Base-by-base conservation (phyloP, 2,797 vertebrate genomes). In the Ispidina picta region DNA sequence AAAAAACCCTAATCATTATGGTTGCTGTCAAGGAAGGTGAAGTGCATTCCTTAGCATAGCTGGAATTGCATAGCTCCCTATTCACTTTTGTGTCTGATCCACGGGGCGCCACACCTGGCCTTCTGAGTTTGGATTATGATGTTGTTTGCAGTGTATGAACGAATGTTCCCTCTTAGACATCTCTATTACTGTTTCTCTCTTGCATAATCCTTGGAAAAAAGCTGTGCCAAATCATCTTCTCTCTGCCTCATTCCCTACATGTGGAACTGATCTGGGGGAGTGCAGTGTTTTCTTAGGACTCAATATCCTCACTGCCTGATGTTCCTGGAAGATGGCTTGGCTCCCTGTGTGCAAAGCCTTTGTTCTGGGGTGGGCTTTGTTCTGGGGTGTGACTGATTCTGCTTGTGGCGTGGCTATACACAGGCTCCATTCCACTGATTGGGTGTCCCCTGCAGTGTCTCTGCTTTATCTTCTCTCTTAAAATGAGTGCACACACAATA, bases 281-380 rank as follows among this genome's bases (percentile, higher is more conserved):
- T 0, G 0, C 6, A 3, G 33, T 84, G 58, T 88, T 95, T 94
- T 43, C 72, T 66, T 68, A 80, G 81, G 64, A 37, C 41, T 25
- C 2, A n/a, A 31, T 71, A 60, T 46, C 56, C 63, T 19, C 5
- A 0, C 44, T 83, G 92, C 71, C 74, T 77, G 80, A 31, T 59
- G 52, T 81, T 92, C 7, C 89, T 92, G 90, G 90, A 58, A 65
- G 81, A 56, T 49, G 16, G 26, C 49, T 35, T 0, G 5, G 23
- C 46, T 71, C 60, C 56, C 68, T 46, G 74, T 0, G 0, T 26
- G 52, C 0, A 8, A 76, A 63, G 80, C 81, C 77, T 96, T 91
- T 90, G 77, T 90, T 92, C 88, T 88, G 83, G 81, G 94, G 75
- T 91, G 86, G 91, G 15, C 77, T 69, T 69, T 18, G 35, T 35